Evolutionary conservation across 2,113 vertebrate genomes (phyloP).

Genomic region (Telmatochromis brachygnathus): DNA sequence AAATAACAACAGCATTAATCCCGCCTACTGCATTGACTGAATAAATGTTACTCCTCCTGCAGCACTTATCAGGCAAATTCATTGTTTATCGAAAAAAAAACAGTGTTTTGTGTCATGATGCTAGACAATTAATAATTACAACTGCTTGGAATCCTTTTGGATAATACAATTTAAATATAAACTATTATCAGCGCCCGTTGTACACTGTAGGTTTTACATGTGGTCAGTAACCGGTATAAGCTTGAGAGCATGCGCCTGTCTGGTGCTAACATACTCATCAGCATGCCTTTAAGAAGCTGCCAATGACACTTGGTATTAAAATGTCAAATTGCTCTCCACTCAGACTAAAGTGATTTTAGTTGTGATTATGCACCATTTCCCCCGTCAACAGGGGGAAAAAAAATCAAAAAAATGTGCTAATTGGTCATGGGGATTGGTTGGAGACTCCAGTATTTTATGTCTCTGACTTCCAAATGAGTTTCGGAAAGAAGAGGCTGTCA

Average conservation of each 20-base stretch:
- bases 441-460: slow-evolving; percentile 64
- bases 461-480: slow-evolving; percentile 69
- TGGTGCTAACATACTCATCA: slow-evolving; percentile 16
- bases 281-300: slow-evolving; percentile 41
- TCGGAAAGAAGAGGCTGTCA: slow-evolving; percentile 58
- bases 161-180: not conserved
- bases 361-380: slow-evolving; percentile 61
- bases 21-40: not conserved
- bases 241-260: not conserved
- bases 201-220: not conserved
- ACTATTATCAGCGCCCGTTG: not conserved
- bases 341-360: slow-evolving; percentile 60
- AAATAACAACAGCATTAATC: not conserved
- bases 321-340: slow-evolving; percentile 59
- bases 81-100: not conserved
- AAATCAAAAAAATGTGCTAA: slow-evolving; percentile 59
- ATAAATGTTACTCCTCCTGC: not conserved
- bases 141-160: not conserved
- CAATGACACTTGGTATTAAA: slow-evolving; percentile 59
- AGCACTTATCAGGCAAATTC: not conserved
- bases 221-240: not conserved
- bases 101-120: not conserved
- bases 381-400: slow-evolving; percentile 4
- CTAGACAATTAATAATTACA: not conserved
- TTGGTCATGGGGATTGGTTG: slow-evolving; percentile 67